Base-by-base conservation (phyloP, 2,113 vertebrate genomes). In the Deroptyus accipitrinus region DNA sequence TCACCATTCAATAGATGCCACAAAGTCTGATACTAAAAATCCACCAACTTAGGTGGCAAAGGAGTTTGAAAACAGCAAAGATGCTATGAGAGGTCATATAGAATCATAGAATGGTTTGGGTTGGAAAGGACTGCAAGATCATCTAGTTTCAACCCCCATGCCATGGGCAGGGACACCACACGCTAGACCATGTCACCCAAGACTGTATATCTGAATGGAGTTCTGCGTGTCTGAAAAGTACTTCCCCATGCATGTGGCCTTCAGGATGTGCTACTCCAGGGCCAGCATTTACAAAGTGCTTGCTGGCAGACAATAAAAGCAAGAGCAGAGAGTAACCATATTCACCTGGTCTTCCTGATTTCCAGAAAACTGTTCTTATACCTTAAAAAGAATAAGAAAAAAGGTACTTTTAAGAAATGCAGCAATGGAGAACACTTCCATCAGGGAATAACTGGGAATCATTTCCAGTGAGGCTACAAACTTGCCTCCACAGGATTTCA, bases 171-270 rank as follows among this genome's bases (percentile, higher is more conserved):
- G 57, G 33, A n/a, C 33, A n/a, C 20, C 33, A 59, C 33, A 35
- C 1, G 4, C 22, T 35, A 35, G n/a, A 59, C 33, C 57, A 35
- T 35, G 57, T 59, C 33, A 35, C 57, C 13, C 13, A 35, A 59
- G 57, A 59, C 57, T 24, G 15, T 59, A 23, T 24, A 59, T 59
- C 57, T 59, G 57, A 59, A 59, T 59, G 57, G 2, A 46, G 19
- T 2, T 2, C 31, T 1, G 24, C 3, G 10, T 9, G 16, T 3
- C 23, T 6, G 31, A 42, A 9, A 3, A 20, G 23, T 1, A 33
- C n/a, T 16, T 14, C 6, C 15, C 12, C 6, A 3, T 5, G 23
- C n/a, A 13, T 13, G 0, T 3, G 42, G n/a, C n/a, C 54, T 52
- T 46, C 24, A 18, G 59, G 9, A 28, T 2, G 25, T 2, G 18